Percentiles rank a stretch among this genome's conserved stretches.
Conservation (phyloP, 2,888 invertebrate species). For the Seladonia tumulorum region DNA sequence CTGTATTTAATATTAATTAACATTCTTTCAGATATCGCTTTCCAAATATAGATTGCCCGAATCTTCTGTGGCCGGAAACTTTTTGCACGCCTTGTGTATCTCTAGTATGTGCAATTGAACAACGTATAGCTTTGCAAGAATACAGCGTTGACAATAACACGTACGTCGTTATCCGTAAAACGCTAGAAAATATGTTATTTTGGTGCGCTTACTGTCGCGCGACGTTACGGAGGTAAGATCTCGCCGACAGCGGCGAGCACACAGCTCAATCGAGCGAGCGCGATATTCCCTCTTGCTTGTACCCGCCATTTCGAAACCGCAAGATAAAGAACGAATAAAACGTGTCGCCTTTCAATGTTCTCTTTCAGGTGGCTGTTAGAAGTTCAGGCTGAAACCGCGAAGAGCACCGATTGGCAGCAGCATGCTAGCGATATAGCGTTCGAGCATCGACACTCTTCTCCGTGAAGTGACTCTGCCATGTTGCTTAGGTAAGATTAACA, state of each 20-base stretch:
- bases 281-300: background rate
- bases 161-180: no score
- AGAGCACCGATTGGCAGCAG: slow-evolving; percentile 78
- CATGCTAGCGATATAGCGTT: slow-evolving; percentile 81
- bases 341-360: background rate
- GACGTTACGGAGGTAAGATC: background rate
- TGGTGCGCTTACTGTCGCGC: background rate
- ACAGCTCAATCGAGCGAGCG: background rate
- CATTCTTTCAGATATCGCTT: background rate
- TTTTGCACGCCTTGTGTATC: background rate
- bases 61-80: background rate
- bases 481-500: slow-evolving; percentile 80
- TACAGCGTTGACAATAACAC: no score
- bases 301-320: background rate
- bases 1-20: slow-evolving; percentile 3
- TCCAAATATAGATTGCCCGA: background rate
- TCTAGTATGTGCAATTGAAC: background rate
- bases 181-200: no score
- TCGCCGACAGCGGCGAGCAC: background rate
- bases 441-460: slow-evolving; percentile 78
- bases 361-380: slow-evolving; percentile 80
- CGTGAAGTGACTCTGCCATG: slow-evolving; percentile 82
- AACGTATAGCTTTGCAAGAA: no score
- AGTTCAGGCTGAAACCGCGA: slow-evolving; percentile 77
- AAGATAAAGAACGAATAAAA: slow-evolving; percentile 21